A percentile compares a stretch with the other conserved stretches of the same genome.
phyloP scores from a whole-genome alignment of 1,140 invertebrate genomes.

The Trypoxylus dichotomus region DNA sequence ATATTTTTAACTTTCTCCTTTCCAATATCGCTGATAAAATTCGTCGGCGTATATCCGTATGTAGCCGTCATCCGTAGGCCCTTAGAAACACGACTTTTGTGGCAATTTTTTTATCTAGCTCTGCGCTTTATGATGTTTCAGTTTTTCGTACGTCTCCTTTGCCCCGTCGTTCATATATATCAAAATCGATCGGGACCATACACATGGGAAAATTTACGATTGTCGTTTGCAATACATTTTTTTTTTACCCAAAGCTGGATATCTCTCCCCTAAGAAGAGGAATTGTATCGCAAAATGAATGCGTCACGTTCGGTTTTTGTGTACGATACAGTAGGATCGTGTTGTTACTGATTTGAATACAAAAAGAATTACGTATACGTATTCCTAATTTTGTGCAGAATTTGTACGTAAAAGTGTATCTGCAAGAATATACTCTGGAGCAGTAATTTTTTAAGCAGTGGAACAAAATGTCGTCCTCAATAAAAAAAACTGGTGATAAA shows the following conservation, averaged over 20 bases:
- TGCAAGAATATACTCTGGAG: too few species aligned
- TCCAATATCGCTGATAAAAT: background rate
- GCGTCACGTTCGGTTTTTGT: background rate
- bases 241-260: background rate
- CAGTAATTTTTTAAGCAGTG: too few species aligned
- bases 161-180: background rate
- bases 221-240: conserved; percentile 6
- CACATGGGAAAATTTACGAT: background rate
- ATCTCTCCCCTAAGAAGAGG: background rate
- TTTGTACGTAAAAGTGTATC: too few species aligned
- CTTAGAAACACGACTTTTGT: background rate
- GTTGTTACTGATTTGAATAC: too few species aligned
- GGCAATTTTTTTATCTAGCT: background rate
- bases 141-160: background rate
- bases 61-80: background rate
- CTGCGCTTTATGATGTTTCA: background rate
- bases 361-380: too few species aligned
- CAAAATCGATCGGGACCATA: background rate
- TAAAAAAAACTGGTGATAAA: too few species aligned
- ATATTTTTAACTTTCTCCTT: background rate
- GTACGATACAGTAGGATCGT: background rate
- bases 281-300: background rate
- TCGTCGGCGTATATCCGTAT: background rate
- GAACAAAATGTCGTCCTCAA: too few species aligned
- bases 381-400: too few species aligned